These are phyloP conservation scores for Chiloscyllium punctatum DNA, from an alignment of 2,797 vertebrate genomes.

Conservation along the genomic window DNA sequence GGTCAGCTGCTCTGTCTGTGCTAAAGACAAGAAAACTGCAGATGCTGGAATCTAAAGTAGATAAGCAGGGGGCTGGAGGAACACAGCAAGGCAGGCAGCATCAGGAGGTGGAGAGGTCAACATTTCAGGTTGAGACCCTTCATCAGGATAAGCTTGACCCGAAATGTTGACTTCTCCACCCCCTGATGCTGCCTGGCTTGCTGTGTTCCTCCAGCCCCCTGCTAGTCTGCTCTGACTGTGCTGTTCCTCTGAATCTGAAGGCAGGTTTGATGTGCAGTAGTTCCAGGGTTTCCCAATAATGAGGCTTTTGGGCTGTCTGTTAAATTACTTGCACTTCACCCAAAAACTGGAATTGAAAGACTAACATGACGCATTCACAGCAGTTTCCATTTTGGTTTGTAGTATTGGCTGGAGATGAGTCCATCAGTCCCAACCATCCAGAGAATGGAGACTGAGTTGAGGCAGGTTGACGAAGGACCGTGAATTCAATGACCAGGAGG, in stretches of 20 bases:
- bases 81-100: no score
- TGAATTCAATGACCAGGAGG: background rate
- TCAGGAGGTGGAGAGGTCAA: no score
- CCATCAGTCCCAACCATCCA: background rate
- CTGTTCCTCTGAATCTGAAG: background rate
- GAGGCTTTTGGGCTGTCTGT: background rate
- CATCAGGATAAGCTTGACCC: no score
- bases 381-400: background rate
- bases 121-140: no score
- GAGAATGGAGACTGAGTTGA: background rate
- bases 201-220: no score
- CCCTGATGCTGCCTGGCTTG: no score
- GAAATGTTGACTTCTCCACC: no score
- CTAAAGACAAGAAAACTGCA: no score
- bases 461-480: background rate
- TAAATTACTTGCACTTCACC: background rate
- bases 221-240: background rate
- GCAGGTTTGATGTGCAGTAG: no score
- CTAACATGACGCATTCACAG: background rate
- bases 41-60: no score
- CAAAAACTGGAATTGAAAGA: background rate
- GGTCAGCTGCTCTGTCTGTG: background rate
- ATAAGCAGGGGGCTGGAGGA: no score
- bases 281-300: background rate
- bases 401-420: background rate